phyloP scores from a whole-genome alignment of 1,140 invertebrate species.

The Uloborus diversus region DNA sequence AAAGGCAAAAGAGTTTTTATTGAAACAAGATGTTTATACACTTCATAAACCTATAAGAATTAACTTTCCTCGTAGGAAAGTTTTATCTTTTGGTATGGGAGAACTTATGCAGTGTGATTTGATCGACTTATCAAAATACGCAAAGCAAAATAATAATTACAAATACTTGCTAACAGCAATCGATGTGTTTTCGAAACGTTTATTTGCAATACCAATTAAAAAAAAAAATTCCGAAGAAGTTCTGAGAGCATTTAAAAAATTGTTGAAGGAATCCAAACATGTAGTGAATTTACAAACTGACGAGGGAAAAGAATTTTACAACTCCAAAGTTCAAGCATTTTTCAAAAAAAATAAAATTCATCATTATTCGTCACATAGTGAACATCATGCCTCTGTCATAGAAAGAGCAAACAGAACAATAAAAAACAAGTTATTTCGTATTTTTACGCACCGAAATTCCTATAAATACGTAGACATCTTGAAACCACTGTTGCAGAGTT shows the following conservation, averaged over 20 bases:
- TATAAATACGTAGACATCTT: slow-evolving; percentile 65
- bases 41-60: slow-evolving; percentile 56
- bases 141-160: slow-evolving; percentile 56
- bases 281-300: slow-evolving; percentile 50
- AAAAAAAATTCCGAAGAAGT: slow-evolving; percentile 56
- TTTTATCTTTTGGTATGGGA: slow-evolving; percentile 46
- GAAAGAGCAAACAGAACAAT: slow-evolving; percentile 68
- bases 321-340: slow-evolving; percentile 59
- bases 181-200: slow-evolving; percentile 58
- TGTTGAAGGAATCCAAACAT: slow-evolving; percentile 34
- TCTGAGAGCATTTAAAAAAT: slow-evolving; percentile 50
- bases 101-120: slow-evolving; percentile 60
- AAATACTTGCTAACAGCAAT: slow-evolving; percentile 58
- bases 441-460: slow-evolving; percentile 64
- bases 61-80: slow-evolving; percentile 51
- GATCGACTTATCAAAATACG: slow-evolving; percentile 49
- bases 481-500: slow-evolving; percentile 31
- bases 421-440: slow-evolving; percentile 66
- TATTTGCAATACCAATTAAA: slow-evolving; percentile 58
- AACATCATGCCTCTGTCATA: slow-evolving; percentile 65
- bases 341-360: slow-evolving; percentile 64
- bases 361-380: slow-evolving; percentile 65
- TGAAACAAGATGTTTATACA: slow-evolving; percentile 58
- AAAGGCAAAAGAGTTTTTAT: slow-evolving; percentile 47
- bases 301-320: slow-evolving; percentile 50